phyloP scores from a whole-genome alignment of 2,797 vertebrate genomes.

The Cottoperca gobio region DNA sequence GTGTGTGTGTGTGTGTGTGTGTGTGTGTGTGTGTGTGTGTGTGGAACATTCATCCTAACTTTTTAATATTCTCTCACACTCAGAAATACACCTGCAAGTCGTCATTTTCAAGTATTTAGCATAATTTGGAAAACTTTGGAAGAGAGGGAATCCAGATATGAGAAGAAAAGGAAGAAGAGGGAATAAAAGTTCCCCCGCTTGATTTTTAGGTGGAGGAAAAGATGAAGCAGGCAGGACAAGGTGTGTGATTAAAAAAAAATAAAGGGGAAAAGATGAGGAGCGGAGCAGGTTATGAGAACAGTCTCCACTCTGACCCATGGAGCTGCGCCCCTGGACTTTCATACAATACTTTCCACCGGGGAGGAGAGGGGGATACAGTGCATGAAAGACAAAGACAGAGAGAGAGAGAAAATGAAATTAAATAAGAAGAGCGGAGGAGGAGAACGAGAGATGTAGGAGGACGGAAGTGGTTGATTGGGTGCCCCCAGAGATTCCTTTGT shows the following conservation, averaged over 20 bases:
- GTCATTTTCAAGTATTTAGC: slow-evolving; percentile 3
- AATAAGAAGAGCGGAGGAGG: slow-evolving; percentile 77
- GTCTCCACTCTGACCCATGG: slow-evolving; percentile 80
- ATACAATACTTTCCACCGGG: slow-evolving; percentile 79
- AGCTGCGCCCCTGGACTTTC: slow-evolving; percentile 82
- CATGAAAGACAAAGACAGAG: slow-evolving; percentile 79
- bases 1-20: slow-evolving; percentile 23
- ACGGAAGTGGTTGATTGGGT: slow-evolving; percentile 83
- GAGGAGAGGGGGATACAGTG: slow-evolving; percentile 74
- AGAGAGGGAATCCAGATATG: slow-evolving; percentile 7
- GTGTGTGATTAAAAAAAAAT: slow-evolving; percentile 44
- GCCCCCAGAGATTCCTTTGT: slow-evolving; percentile 81
- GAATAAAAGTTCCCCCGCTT: slow-evolving; percentile 3
- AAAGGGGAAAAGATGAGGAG: slow-evolving; percentile 65
- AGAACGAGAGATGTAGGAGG: slow-evolving; percentile 77
- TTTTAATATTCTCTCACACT: slow-evolving; percentile 30
- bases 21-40: slow-evolving; percentile 16
- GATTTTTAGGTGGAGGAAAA: slow-evolving; percentile 31
- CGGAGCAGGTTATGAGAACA: slow-evolving; percentile 83
- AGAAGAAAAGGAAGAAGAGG: neutral
- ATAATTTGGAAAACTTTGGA: neutral
- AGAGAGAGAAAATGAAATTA: slow-evolving; percentile 71
- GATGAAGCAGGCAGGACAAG: slow-evolving; percentile 21
- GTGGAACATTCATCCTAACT: slow-evolving; percentile 9
- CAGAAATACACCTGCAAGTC: slow-evolving; percentile 35